phyloP scores from a whole-genome alignment of 2,888 invertebrate species.

The Coronaproctus castanopsis region DNA sequence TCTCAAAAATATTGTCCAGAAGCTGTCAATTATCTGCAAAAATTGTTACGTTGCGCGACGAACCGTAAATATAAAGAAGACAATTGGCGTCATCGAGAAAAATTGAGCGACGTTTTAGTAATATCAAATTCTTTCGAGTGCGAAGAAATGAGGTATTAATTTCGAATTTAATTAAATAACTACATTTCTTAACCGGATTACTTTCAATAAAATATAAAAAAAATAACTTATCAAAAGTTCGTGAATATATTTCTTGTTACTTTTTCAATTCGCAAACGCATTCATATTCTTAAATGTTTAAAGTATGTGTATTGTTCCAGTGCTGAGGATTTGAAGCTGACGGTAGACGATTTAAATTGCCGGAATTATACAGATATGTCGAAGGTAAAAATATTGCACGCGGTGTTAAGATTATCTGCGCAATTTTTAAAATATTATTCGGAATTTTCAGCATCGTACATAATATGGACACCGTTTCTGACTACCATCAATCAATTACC shows the following conservation, averaged over 20 bases:
- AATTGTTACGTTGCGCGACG: conserved; percentile 45
- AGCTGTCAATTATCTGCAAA: conserved; percentile 54
- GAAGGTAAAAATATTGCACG: background rate
- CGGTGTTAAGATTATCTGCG: conserved; percentile 27
- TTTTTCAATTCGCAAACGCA: too few relatives aligned
- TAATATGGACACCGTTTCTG: conserved; percentile 1
- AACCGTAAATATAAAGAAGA: background rate
- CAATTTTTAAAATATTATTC: conserved; percentile 3
- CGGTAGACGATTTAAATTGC: background rate
- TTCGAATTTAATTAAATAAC: too few relatives aligned
- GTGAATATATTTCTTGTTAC: too few relatives aligned
- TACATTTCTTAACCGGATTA: too few relatives aligned
- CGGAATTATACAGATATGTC: background rate
- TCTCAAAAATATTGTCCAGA: conserved; percentile 68
- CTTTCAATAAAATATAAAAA: too few relatives aligned
- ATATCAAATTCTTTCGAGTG: background rate
- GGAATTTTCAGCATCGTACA: background rate
- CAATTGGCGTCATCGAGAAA: background rate
- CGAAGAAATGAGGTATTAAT: background rate
- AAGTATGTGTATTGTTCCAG: too few relatives aligned
- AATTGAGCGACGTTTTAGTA: background rate
- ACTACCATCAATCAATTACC: conserved; percentile 1
- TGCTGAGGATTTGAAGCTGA: background rate
- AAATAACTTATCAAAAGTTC: too few relatives aligned
- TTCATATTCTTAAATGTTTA: too few relatives aligned